Conservation (phyloP, 2,888 invertebrate species). For the Adelphocoris suturalis region DNA sequence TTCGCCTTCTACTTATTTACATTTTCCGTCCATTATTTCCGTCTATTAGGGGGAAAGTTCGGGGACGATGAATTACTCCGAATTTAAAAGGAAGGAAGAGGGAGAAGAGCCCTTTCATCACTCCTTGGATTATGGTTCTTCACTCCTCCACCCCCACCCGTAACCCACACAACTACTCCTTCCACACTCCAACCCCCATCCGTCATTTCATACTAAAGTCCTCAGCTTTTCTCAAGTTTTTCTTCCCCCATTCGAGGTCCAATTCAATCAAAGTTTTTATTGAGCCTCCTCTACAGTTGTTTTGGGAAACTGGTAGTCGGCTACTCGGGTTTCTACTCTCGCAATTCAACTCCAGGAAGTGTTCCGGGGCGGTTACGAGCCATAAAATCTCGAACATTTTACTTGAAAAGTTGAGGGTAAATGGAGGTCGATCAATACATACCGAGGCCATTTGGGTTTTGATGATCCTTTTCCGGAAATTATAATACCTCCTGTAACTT, state of each 20-base stretch:
- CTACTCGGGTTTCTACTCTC: not conserved
- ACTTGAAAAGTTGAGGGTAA: constrained; percentile 9
- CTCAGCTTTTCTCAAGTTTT: too few relatives aligned
- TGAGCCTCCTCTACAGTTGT: not conserved
- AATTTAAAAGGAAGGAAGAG: constrained; percentile 13
- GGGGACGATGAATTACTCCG: constrained; percentile 20
- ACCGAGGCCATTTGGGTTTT: constrained; percentile 7
- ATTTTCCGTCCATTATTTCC: constrained; percentile 44
- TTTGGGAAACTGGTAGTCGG: too few relatives aligned
- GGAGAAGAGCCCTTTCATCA: not conserved
- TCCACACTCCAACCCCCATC: too few relatives aligned
- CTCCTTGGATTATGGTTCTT: not conserved
- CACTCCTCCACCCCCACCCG: not conserved
- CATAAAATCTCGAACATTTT: not conserved
- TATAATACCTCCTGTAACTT: too few relatives aligned
- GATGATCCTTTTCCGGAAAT: not conserved
- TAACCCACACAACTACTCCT: too few relatives aligned
- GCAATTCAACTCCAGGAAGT: constrained; percentile 19
- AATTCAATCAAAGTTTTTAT: constrained; percentile 59
- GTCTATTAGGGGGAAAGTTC: not conserved
- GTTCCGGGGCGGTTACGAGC: not conserved
- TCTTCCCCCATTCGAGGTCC: not conserved
- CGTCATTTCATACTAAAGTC: too few relatives aligned
- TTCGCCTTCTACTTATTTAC: constrained; percentile 16
- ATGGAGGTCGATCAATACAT: not conserved